Conservation (phyloP, 1,140 invertebrate genomes). For the Musca domestica region DNA sequence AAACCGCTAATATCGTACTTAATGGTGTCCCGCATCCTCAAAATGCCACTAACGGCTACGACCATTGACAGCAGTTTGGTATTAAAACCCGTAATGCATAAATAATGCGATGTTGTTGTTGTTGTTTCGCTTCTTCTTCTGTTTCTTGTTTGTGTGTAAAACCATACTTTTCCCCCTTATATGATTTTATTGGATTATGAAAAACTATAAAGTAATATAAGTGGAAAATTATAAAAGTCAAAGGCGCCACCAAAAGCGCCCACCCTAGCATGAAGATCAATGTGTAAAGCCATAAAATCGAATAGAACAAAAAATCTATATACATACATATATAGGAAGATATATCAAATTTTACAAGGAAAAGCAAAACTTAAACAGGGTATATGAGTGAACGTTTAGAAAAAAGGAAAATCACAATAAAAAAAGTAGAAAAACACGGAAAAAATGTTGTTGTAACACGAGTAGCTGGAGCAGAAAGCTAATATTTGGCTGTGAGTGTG, state of each 20-base stretch:
- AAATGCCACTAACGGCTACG: no score
- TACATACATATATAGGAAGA: neutral
- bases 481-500: neutral
- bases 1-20: no score
- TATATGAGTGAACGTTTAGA: neutral
- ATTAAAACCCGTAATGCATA: conserved; percentile 13
- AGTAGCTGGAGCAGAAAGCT: no score
- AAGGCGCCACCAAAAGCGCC: conserved; percentile 16
- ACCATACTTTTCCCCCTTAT: neutral
- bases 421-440: neutral
- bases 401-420: neutral
- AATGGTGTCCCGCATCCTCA: neutral
- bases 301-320: neutral
- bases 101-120: neutral
- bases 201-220: conserved; percentile 10
- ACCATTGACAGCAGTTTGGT: no score
- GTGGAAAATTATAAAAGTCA: conserved; percentile 19
- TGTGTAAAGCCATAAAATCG: conserved; percentile 3
- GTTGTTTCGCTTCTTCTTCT: no score
- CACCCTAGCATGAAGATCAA: conserved; percentile 4
- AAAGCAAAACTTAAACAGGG: neutral
- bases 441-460: neutral
- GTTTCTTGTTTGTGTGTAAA: neutral
- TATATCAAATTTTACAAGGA: neutral
- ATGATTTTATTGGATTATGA: conserved; percentile 13